Conservation (phyloP, 2,888 invertebrate genomes). For the Gandaritis pyraliata region DNA sequence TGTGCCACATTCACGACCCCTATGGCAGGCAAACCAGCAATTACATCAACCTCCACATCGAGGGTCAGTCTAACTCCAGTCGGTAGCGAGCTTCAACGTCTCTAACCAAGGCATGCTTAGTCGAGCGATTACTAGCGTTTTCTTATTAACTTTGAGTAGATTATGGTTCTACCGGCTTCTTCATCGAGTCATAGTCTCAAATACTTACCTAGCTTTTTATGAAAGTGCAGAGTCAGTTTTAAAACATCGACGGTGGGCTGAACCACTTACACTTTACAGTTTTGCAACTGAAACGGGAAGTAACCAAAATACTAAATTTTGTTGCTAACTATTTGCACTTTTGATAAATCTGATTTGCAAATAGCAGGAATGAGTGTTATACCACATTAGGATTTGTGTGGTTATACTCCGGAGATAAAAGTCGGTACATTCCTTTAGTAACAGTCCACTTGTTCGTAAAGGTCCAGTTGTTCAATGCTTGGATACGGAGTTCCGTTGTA, state of each 20-base stretch:
- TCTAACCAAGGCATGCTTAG: slow-evolving; percentile 60
- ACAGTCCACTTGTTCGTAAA: slow-evolving; percentile 55
- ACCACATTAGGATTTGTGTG: too few species aligned
- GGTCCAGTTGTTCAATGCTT: slow-evolving; percentile 64
- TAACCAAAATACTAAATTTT: background rate
- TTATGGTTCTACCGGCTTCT: slow-evolving; percentile 18
- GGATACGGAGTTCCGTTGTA: slow-evolving; percentile 80
- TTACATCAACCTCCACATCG: slow-evolving; percentile 89
- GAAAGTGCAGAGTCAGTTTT: background rate
- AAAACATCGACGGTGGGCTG: background rate
- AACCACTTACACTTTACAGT: background rate
- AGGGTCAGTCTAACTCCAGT: slow-evolving; percentile 86
- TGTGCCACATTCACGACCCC: slow-evolving; percentile 86
- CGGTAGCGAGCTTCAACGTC: slow-evolving; percentile 32
- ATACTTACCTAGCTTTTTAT: slow-evolving; percentile 4
- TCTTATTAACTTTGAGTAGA: slow-evolving; percentile 39
- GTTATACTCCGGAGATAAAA: slow-evolving; percentile 27
- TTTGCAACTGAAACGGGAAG: background rate
- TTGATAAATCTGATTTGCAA: background rate
- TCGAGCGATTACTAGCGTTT: slow-evolving; percentile 38
- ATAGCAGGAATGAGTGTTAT: slow-evolving; percentile 5
- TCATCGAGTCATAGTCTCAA: background rate
- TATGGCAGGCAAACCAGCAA: slow-evolving; percentile 83
- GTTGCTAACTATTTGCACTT: background rate
- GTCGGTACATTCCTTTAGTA: slow-evolving; percentile 38